A percentile compares a stretch with the other conserved stretches of the same genome.
Conservation (phyloP, 1,140 invertebrate species). For the Pseudomyrmex pallidus region DNA sequence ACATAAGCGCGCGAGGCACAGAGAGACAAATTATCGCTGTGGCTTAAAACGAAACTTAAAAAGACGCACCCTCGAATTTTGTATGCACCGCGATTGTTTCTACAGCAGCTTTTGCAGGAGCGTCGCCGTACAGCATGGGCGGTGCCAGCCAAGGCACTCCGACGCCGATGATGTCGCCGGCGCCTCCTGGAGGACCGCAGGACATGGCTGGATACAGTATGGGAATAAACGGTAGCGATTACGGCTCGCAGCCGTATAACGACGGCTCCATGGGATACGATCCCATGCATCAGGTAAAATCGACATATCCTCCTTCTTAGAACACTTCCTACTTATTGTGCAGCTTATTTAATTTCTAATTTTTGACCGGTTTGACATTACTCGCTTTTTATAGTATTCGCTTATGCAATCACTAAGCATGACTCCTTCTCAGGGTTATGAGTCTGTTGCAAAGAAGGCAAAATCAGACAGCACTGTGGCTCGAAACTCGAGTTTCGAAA, state of each 20-base stretch:
- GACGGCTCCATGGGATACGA: constrained; percentile 95
- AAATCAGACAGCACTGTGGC: constrained; percentile 2
- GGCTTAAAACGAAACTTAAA: constrained; percentile 68
- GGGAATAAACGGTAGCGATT: constrained; percentile 93
- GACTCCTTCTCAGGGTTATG: constrained; percentile 2
- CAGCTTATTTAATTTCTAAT: constrained; percentile 20
- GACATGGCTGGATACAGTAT: constrained; percentile 96
- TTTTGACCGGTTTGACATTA: constrained; percentile 8
- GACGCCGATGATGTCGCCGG: constrained; percentile 97
- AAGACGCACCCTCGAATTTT: constrained; percentile 82
- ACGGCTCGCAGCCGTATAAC: constrained; percentile 92
- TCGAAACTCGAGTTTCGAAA: not conserved
- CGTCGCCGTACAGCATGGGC: constrained; percentile 96
- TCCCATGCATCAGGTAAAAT: constrained; percentile 92
- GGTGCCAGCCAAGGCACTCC: constrained; percentile 93
- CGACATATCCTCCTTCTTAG: constrained; percentile 7
- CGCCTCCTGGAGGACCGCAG: constrained; percentile 90
- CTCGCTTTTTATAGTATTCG: constrained; percentile 13
- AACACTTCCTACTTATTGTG: not conserved
- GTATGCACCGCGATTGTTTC: constrained; percentile 85
- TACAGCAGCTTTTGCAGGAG: constrained; percentile 89
- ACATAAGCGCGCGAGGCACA: constrained; percentile 41
- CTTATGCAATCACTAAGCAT: constrained; percentile 28
- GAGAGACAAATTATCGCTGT: constrained; percentile 59
- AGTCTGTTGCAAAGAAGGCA: not conserved